These are phyloP conservation scores for Pyrrhosoma nymphula DNA, from an alignment of 2,888 invertebrate genomes.

Conservation along the genomic window DNA sequence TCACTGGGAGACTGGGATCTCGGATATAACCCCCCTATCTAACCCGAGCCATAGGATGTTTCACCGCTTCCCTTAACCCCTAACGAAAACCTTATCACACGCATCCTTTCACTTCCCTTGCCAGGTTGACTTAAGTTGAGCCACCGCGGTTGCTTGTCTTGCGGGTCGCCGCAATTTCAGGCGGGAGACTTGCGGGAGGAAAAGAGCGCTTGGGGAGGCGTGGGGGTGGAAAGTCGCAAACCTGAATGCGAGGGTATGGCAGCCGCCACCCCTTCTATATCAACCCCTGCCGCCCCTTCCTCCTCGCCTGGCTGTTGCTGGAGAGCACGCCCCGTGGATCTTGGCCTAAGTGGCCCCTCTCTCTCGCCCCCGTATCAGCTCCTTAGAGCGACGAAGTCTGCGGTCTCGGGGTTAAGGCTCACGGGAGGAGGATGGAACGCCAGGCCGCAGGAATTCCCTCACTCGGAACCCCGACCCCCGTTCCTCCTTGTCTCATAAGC, in stretches of 20 bases:
- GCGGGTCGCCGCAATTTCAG: constrained; percentile 53
- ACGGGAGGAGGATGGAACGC: constrained; percentile 17
- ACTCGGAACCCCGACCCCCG: background rate
- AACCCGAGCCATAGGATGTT: background rate
- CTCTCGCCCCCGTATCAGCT: constrained; percentile 25
- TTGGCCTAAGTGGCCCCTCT: constrained; percentile 42
- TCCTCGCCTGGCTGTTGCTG: background rate
- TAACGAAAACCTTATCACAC: background rate
- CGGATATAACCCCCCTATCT: background rate
- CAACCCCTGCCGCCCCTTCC: background rate
- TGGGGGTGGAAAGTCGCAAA: background rate
- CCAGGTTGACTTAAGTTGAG: background rate
- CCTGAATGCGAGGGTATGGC: background rate
- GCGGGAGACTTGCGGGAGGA: background rate
- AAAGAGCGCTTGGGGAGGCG: background rate
- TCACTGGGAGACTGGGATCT: background rate
- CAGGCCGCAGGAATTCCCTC: constrained; percentile 42
- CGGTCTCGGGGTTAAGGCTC: background rate
- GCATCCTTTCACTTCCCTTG: background rate
- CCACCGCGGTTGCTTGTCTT: constrained; percentile 37
- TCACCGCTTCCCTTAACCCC: background rate
- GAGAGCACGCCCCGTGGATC: background rate
- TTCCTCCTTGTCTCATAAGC: background rate
- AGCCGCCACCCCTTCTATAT: background rate
- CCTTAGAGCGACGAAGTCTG: constrained; percentile 51